Conservation (phyloP, 2,797 vertebrate genomes). For the Dicrostonyx torquatus region DNA sequence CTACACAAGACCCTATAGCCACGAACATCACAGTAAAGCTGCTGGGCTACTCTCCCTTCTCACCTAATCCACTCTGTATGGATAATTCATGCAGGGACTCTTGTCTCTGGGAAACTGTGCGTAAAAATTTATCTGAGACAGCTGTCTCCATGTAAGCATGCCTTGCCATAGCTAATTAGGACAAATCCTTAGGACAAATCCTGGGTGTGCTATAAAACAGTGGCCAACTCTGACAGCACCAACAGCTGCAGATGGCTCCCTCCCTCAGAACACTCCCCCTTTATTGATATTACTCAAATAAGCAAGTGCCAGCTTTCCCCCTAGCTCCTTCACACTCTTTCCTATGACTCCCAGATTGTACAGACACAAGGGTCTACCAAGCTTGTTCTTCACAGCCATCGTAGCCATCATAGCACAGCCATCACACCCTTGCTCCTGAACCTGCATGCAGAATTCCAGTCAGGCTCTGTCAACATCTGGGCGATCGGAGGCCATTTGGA, state of each 20-base stretch:
- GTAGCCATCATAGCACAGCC: too few species aligned
- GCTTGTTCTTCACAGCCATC: not conserved
- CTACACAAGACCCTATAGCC: not conserved
- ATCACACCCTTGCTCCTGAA: not conserved
- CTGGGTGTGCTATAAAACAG: not conserved
- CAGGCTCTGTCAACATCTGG: not conserved
- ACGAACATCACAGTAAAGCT: not conserved
- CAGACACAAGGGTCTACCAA: not conserved
- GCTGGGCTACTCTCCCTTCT: not conserved
- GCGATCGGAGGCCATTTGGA: too few species aligned
- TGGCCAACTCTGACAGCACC: not conserved
- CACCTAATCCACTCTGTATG: not conserved
- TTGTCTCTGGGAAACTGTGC: not conserved
- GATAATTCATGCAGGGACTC: not conserved
- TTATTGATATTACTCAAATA: not conserved
- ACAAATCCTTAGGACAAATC: not conserved
- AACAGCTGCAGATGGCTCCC: not conserved
- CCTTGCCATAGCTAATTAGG: not conserved
- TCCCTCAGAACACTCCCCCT: not conserved
- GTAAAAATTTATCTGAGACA: not conserved
- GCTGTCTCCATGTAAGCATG: not conserved
- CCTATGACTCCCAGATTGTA: not conserved
- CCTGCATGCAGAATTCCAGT: not conserved
- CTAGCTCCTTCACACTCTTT: not conserved
- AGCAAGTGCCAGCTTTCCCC: accelerated